Evolutionary conservation across 2,888 invertebrate genomes (phyloP), one percentile per base, ranked within the genome.

Genomic region (Gari tellinella): DNA sequence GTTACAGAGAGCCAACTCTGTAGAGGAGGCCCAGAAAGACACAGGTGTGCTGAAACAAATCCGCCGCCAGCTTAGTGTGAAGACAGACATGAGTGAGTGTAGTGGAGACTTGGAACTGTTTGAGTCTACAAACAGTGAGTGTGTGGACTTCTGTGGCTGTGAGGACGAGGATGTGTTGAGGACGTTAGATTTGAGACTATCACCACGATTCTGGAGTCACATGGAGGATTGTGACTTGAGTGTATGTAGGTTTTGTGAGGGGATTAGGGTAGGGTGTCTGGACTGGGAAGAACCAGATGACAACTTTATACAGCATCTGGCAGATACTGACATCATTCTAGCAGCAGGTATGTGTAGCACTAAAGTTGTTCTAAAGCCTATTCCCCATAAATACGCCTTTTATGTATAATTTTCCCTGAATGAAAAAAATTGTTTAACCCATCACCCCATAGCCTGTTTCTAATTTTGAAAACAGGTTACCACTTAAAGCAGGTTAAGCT

Each of bases 311-410:
- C 63, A 81, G n/a, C 65, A 66, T 21, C 55, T 86, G 19, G 45
- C 46, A 31, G 31, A 43, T 37, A 77, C 84, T 19, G 89, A 89
- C 63, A 69, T 89, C 14, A 81, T 89, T 26, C 60, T 89, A 25
- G 89, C 87, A 40, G 88, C 89, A 82, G 89, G 89, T 88, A 53
- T 19, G 46, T n/a, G n/a, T n/a, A n/a, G n/a, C n/a, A n/a, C n/a
- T n/a, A n/a, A n/a, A n/a, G n/a, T n/a, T n/a, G n/a, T n/a, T n/a
- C n/a, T n/a, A n/a, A n/a, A n/a, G n/a, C n/a, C n/a, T n/a, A n/a
- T n/a, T n/a, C n/a, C n/a, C n/a, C n/a, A n/a, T n/a, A n/a, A n/a
- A n/a, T n/a, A n/a, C n/a, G n/a, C n/a, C n/a, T n/a, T n/a, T n/a
- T n/a, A n/a, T n/a, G n/a, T n/a, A n/a, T n/a, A n/a, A n/a, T n/a